phyloP scores from a whole-genome alignment of 2,797 vertebrate genomes.

The Smutsia gigantea region DNA sequence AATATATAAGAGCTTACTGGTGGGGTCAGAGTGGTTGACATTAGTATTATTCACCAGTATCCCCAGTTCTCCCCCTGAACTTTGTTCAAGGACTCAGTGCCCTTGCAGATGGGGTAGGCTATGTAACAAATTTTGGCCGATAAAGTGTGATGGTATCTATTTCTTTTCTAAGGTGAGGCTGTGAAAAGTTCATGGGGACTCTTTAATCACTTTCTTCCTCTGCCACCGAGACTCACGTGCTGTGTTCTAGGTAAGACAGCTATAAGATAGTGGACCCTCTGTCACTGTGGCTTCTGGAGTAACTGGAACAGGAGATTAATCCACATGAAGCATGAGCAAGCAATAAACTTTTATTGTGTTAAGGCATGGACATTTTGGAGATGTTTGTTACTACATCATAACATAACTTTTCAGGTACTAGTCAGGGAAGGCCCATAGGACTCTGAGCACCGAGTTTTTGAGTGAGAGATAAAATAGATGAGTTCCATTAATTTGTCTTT shows the following conservation, averaged over 20 bases:
- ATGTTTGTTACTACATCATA: not conserved
- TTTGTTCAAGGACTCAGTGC: not conserved
- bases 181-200: not conserved
- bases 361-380: not conserved
- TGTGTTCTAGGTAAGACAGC: not conserved
- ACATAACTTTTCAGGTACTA: not conserved
- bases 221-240: not conserved
- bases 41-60: not conserved
- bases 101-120: not conserved
- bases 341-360: not conserved
- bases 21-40: not conserved
- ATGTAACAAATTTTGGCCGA: not conserved
- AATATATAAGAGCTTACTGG: not conserved
- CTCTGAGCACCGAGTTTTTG: conserved; percentile 2
- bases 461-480: conserved; percentile 45
- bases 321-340: not conserved
- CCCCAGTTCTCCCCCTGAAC: not conserved
- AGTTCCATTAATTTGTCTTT: conserved; percentile 58
- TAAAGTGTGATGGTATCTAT: not conserved
- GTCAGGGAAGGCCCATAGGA: not conserved
- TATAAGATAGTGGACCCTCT: not conserved
- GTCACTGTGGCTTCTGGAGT: not conserved
- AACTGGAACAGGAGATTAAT: not conserved
- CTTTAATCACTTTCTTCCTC: conserved; percentile 1
- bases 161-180: not conserved